phyloP scores from a whole-genome alignment of 2,888 invertebrate species.

The Dryomyza anilis region DNA sequence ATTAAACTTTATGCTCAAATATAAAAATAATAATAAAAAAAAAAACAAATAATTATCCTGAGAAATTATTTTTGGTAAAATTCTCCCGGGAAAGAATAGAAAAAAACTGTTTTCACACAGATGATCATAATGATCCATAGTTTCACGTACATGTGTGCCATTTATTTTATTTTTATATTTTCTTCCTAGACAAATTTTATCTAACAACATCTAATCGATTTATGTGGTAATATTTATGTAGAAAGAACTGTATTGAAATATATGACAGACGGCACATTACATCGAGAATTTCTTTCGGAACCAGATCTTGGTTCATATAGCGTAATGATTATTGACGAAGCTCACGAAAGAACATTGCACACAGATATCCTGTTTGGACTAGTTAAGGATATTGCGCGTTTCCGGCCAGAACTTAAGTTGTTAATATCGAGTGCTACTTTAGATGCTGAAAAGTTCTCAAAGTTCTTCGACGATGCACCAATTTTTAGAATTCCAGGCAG shows the following conservation, averaged over 20 bases:
- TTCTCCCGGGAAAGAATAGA: too few species aligned
- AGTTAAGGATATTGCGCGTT: conserved; percentile 93
- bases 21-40: background rate
- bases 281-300: conserved; percentile 95
- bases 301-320: conserved; percentile 95
- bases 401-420: conserved; percentile 91
- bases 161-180: too few species aligned
- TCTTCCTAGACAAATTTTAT: too few species aligned
- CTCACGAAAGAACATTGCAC: conserved; percentile 97
- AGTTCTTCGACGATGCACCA: conserved; percentile 98
- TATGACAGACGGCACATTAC: conserved; percentile 98
- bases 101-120: too few species aligned
- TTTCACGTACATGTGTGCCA: too few species aligned
- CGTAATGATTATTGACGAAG: conserved; percentile 99
- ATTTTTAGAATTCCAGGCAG: conserved; percentile 98
- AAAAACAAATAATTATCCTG: background rate
- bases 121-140: background rate
- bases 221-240: too few species aligned
- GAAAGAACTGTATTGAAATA: conserved; percentile 96
- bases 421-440: conserved; percentile 97
- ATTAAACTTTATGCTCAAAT: too few species aligned
- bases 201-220: too few species aligned
- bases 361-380: conserved; percentile 98
- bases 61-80: too few species aligned
- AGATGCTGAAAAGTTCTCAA: conserved; percentile 97